phyloP scores from a whole-genome alignment of 2,888 invertebrate genomes.

The Synergus laeviventris region DNA sequence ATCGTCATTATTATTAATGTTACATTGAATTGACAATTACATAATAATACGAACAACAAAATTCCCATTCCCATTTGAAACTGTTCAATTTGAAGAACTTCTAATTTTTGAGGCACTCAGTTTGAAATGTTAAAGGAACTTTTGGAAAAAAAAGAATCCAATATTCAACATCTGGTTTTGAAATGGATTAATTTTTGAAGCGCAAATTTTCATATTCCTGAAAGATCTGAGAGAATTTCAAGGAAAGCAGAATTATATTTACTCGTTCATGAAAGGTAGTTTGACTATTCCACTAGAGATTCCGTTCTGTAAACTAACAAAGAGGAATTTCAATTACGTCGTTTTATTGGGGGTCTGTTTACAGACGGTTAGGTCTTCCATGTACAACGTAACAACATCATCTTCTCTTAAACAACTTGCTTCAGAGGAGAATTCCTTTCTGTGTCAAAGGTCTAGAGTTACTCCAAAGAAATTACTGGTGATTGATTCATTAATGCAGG shows the following conservation, averaged over 20 bases:
- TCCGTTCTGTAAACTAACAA: slow-evolving; percentile 25
- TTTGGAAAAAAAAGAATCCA: no score
- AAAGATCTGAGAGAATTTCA: no score
- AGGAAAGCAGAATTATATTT: not conserved
- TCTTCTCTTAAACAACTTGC: slow-evolving; percentile 10
- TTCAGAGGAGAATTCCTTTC: not conserved
- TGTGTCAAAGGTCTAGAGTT: not conserved
- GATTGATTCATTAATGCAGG: not conserved
- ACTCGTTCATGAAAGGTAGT: not conserved
- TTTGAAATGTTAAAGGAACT: no score
- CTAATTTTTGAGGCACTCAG: no score
- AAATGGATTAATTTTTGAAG: no score
- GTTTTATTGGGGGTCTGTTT: slow-evolving; percentile 22
- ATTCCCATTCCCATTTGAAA: no score
- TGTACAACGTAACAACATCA: not conserved
- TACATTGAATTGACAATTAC: no score
- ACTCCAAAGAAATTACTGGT: not conserved
- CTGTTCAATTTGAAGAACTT: no score
- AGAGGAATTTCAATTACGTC: slow-evolving; percentile 27
- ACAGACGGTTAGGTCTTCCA: not conserved
- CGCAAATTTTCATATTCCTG: no score
- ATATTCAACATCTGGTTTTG: no score
- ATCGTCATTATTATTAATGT: no score
- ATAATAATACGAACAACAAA: no score
- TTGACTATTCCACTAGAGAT: slow-evolving; percentile 14